Conservation (phyloP, 2,888 invertebrate species). For the Petrolisthes cinctipes region DNA sequence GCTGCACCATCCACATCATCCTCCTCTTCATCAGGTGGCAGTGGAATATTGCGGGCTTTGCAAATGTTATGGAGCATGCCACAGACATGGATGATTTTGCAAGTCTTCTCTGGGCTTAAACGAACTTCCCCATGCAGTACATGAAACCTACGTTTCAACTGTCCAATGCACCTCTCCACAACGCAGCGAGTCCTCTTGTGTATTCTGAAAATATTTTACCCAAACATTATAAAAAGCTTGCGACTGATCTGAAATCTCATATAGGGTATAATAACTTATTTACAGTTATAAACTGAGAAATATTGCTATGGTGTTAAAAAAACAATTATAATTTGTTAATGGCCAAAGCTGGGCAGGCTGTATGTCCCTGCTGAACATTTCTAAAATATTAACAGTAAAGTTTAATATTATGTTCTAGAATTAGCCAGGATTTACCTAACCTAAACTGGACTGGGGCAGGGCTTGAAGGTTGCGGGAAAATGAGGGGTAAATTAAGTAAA, state of each 20-base stretch:
- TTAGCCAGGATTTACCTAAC: too few relatives aligned
- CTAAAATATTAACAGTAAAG: too few relatives aligned
- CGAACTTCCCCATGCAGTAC: neutral
- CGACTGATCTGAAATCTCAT: too few relatives aligned
- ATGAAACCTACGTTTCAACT: neutral
- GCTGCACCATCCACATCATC: neutral
- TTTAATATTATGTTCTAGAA: too few relatives aligned
- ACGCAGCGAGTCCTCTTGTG: neutral
- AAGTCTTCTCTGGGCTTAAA: neutral
- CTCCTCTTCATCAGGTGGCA: neutral
- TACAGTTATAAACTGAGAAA: too few relatives aligned
- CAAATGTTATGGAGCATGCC: neutral
- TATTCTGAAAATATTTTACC: neutral
- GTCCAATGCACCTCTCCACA: neutral
- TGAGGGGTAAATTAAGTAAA: too few relatives aligned
- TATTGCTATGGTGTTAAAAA: too few relatives aligned
- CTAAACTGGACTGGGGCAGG: too few relatives aligned
- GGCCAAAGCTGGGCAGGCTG: neutral
- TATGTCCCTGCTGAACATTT: too few relatives aligned
- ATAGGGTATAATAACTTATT: too few relatives aligned
- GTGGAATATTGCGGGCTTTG: neutral
- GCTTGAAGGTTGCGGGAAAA: too few relatives aligned
- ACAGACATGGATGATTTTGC: slow-evolving; percentile 4
- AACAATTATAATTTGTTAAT: neutral
- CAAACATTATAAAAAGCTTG: too few relatives aligned